Evolutionary conservation across 2,797 vertebrate genomes (phyloP).

Genomic region (Pseudopleuronectes americanus): DNA sequence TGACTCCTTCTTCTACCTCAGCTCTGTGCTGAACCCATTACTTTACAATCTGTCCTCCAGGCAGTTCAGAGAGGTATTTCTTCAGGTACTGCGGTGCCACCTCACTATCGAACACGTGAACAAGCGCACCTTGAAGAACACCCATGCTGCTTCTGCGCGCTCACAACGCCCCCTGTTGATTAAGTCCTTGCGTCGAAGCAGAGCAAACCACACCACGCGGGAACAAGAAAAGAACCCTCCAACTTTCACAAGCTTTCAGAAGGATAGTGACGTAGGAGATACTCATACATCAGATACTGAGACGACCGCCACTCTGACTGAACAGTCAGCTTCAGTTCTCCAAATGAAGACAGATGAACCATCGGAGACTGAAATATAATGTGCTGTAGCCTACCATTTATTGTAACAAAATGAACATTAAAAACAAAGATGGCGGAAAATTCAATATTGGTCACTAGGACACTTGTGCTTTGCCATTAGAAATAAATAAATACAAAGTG

Average conservation of each 20-base stretch:
- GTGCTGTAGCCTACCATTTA: slow-evolving; percentile 38
- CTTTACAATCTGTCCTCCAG: slow-evolving; percentile 94
- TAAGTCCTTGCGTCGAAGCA: slow-evolving; percentile 62
- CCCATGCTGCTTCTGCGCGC: slow-evolving; percentile 45
- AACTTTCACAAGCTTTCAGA: slow-evolving; percentile 38
- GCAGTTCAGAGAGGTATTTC: slow-evolving; percentile 92
- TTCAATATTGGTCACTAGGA: not conserved
- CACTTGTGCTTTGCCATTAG: slow-evolving; percentile 12
- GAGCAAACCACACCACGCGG: not conserved
- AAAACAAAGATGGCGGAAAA: slow-evolving; percentile 20
- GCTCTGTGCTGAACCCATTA: slow-evolving; percentile 94
- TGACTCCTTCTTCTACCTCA: slow-evolving; percentile 95
- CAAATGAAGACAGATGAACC: slow-evolving; percentile 6
- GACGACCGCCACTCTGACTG: slow-evolving; percentile 10
- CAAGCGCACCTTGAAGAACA: slow-evolving; percentile 75
- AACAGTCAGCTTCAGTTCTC: slow-evolving; percentile 4
- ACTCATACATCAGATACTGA: slow-evolving; percentile 7
- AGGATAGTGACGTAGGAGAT: slow-evolving; percentile 42
- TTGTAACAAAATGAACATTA: slow-evolving; percentile 33
- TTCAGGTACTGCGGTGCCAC: slow-evolving; percentile 89
- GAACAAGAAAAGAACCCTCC: not conserved
- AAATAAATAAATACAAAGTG: slow-evolving; percentile 26
- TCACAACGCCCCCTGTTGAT: slow-evolving; percentile 82
- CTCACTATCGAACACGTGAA: slow-evolving; percentile 88
- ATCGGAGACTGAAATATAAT: slow-evolving; percentile 70